phyloP scores from a whole-genome alignment of 2,888 invertebrate species.

The Clostera curtula region DNA sequence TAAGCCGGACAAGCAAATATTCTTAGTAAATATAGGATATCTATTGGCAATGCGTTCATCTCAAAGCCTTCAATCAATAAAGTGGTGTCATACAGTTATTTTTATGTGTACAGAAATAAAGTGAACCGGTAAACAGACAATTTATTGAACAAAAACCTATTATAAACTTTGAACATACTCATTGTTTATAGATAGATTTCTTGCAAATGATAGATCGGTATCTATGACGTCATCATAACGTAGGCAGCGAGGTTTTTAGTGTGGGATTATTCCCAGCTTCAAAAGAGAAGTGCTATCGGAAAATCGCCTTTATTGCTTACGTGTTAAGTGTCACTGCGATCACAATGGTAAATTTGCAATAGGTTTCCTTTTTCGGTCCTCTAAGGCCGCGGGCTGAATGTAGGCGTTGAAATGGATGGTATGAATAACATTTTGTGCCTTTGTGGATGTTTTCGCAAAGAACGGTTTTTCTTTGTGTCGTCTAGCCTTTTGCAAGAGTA shows the following conservation, averaged over 20 bases:
- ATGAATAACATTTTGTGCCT: not conserved
- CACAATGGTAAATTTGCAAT: not conserved
- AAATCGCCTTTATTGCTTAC: not conserved
- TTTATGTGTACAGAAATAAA: too few relatives aligned
- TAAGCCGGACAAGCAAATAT: too few relatives aligned
- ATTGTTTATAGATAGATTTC: too few relatives aligned
- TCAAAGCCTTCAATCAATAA: too few relatives aligned
- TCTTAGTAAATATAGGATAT: too few relatives aligned
- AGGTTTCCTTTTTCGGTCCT: not conserved
- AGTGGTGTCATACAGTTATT: too few relatives aligned
- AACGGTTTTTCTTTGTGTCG: not conserved
- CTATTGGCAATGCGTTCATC: too few relatives aligned
- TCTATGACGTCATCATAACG: not conserved
- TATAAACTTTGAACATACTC: too few relatives aligned
- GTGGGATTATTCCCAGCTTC: not conserved
- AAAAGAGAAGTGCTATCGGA: not conserved
- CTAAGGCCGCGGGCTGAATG: not conserved
- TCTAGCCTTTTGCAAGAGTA: not conserved
- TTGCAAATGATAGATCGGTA: too few relatives aligned
- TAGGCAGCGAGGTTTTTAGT: not conserved
- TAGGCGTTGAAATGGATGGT: not conserved
- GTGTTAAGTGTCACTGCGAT: not conserved
- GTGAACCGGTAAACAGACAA: too few relatives aligned
- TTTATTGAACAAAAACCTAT: too few relatives aligned
- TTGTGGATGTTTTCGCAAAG: not conserved